Evolutionary conservation across 1,140 invertebrate species (phyloP), one percentile per base, ranked within the genome.

Genomic region (Drosophila willistoni): DNA sequence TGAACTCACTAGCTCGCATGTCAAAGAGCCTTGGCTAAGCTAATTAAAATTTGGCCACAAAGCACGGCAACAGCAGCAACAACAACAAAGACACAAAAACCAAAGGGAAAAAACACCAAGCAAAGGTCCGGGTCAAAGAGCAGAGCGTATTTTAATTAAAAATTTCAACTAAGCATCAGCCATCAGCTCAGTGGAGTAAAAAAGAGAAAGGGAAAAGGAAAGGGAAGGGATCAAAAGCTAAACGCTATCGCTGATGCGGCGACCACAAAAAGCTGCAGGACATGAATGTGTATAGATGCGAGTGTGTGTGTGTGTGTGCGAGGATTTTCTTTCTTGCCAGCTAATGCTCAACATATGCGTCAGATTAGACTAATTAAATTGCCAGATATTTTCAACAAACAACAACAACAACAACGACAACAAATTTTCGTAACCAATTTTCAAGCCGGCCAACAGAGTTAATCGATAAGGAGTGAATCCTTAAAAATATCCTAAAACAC

Each of bases 281-380:
- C 67, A 68, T 47, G 62, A 36, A n/a, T 41, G 56, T 33, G 33
- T 34, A 34, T 44, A 13, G 19, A 41, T 34, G 14, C 22, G 62
- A 39, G 10, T 25, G 9, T 29, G 51, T 34, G 17, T 36, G 59
- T 36, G 25, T 56, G 64, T 54, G 12, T 42, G 62, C n/a, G 12
- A 25, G 56, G 14, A 10, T 36, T 34, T 56, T 42, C 13, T 19
- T 19, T 51, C 44, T 51, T 51, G 44, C 44, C 44, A 42, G 12
- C 71, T 60, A 66, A 71, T 29, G 51, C 66, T 34, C 39, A 77
- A 65, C 59, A 71, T 71, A 74, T 74, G 72, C 68, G 63, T 68
- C 36, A 63, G 73, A 76, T 76, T 76, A 76, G 61, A 68, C 87
- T 90, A 90, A 90, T 90, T 90, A 90, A 90, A 90, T 90, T 90